Conservation (phyloP, 2,888 invertebrate genomes). For the Tanytarsus gracilentus region DNA sequence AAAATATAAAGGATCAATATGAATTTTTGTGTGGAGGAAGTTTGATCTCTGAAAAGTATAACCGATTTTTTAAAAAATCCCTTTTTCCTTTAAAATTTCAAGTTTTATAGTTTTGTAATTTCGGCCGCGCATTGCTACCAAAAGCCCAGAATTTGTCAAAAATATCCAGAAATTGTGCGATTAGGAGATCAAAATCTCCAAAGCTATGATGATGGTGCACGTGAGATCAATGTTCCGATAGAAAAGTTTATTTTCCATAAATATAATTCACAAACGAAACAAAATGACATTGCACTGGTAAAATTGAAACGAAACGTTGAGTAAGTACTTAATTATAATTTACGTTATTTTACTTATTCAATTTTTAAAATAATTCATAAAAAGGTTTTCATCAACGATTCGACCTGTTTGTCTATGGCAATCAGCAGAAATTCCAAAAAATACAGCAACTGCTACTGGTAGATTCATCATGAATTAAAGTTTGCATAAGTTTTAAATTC, state of each 20-base stretch:
- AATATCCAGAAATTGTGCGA: conserved; percentile 34
- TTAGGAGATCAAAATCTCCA: conserved; percentile 42
- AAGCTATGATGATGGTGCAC: conserved; percentile 36
- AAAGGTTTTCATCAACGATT: too few relatives aligned
- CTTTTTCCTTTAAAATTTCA: too few relatives aligned
- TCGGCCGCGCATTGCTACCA: neutral
- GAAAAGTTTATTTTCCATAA: conserved; percentile 38
- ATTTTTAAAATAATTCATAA: too few relatives aligned
- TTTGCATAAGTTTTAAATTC: too few relatives aligned
- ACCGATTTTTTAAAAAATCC: too few relatives aligned
- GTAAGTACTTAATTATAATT: neutral
- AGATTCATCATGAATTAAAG: too few relatives aligned
- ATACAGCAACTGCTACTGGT: neutral
- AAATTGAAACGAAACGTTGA: conserved; percentile 29
- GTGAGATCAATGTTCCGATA: conserved; percentile 37
- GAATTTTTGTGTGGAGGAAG: too few relatives aligned
- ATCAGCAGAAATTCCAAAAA: neutral
- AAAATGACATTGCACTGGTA: conserved; percentile 48
- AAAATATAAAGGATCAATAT: too few relatives aligned
- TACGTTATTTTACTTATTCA: too few relatives aligned
- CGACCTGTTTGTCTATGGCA: neutral
- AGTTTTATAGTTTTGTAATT: too few relatives aligned
- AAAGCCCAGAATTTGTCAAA: neutral
- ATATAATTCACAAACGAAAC: conserved; percentile 41
- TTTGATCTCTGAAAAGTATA: neutral